Base-by-base conservation (phyloP, 2,113 vertebrate species). In the Tretioscincus oriximinensis region DNA sequence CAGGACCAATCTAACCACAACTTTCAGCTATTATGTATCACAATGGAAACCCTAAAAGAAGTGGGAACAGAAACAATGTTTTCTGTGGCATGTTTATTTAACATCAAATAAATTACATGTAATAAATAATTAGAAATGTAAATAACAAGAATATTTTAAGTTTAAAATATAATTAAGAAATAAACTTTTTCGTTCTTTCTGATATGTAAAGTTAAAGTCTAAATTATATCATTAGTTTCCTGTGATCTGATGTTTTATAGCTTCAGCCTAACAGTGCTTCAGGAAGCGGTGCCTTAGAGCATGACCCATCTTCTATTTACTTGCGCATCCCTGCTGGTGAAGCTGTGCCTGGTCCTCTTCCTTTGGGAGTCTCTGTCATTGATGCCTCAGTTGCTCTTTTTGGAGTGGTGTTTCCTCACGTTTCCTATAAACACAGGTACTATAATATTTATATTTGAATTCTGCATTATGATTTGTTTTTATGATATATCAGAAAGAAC, bases 201-300 rank as follows among this genome's bases (percentile, higher is more conserved):
- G 1, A 21, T 69, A n/a, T 69, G 29, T 47, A 81, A 75, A 28
- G 12, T 61, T 24, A 61, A 47, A 8, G 20, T 22, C 7, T 69
- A 0, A 29, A 67, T 83, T 41, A 28, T 82, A 86, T 63, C 69
- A 45, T 68, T 22, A 20, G 16, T 88, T 88, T 67, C 1, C 1
- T 76, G 4, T 86, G 28, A 8, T 80, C 54, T 89, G 79, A 51
- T 7, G 1, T 85, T 87, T 84, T 91, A 67, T 88, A 99, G 98
- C 95, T 99, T 74, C 98, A 99, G 93, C 98, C 98, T 29, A 99
- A 99, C 92, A 99, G 98, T 45, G 98, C 98, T 0, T 99, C 98
- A 45, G 98, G 98, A 84, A 99, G 98, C 12, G 98, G 98, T 5
- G 98, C 98, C 81, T 95, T 99, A 87, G 98, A 99, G 63, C 98